Conservation (phyloP, 2,797 vertebrate genomes). For the Hephaestus fuliginosus region DNA sequence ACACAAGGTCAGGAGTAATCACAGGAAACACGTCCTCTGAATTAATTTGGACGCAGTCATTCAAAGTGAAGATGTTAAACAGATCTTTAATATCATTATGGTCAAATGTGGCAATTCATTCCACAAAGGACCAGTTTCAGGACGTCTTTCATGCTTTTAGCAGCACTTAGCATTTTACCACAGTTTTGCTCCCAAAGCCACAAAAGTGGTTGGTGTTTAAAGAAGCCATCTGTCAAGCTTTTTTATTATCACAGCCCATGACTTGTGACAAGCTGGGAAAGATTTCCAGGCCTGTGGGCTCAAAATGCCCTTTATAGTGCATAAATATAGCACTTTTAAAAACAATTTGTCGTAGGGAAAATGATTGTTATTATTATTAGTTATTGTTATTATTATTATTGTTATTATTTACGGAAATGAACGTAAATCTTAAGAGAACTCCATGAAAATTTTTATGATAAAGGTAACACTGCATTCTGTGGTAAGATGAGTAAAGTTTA, state of each 20-base stretch:
- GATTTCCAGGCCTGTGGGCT: conserved; percentile 26
- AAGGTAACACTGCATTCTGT: conserved; percentile 27
- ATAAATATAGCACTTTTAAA: conserved; percentile 31
- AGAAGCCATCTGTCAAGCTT: conserved; percentile 50
- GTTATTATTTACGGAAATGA: background rate
- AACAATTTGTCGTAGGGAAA: background rate
- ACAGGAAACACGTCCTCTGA: conserved; percentile 54
- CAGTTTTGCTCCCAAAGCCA: conserved; percentile 45
- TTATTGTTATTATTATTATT: background rate
- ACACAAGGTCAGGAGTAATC: conserved; percentile 60
- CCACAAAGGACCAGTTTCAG: conserved; percentile 34
- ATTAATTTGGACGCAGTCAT: conserved; percentile 40
- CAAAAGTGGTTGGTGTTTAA: conserved; percentile 37
- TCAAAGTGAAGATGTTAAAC: conserved; percentile 46
- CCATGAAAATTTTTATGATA: background rate
- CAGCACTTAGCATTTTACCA: conserved; percentile 51
- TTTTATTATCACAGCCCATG: conserved; percentile 24
- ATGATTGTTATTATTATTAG: background rate
- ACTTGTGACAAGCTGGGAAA: conserved; percentile 37
- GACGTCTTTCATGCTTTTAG: conserved; percentile 34
- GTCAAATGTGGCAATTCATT: conserved; percentile 19
- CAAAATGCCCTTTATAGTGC: conserved; percentile 35
- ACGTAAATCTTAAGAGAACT: background rate
- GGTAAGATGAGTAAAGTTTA: conserved; percentile 42
- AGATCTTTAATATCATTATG: conserved; percentile 19